Percentiles rank a stretch among this genome's conserved stretches.
phyloP scores from a whole-genome alignment of 2,113 vertebrate species.

The Macrotis lagotis region DNA sequence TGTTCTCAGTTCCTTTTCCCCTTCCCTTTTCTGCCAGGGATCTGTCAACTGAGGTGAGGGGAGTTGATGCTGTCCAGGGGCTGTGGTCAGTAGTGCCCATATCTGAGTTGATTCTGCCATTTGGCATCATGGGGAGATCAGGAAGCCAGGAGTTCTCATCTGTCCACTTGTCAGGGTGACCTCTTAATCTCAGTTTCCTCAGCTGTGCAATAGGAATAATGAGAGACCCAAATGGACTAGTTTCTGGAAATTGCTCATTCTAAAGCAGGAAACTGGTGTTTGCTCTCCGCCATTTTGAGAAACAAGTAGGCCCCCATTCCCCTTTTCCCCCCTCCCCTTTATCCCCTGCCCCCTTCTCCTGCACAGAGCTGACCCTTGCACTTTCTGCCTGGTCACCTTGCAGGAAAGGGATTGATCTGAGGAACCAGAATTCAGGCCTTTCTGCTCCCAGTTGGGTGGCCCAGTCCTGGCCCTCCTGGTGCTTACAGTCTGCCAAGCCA shows the following conservation, averaged over 20 bases:
- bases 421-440: not conserved
- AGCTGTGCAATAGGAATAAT: not conserved
- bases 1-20: constrained; percentile 55
- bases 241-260: not conserved
- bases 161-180: not conserved
- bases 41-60: not conserved
- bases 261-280: not conserved
- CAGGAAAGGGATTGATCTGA: no score
- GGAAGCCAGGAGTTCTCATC: not conserved
- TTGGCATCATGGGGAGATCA: not conserved
- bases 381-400: not conserved
- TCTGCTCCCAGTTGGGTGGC: not conserved
- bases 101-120: not conserved
- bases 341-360: no score
- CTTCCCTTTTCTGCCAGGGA: constrained; percentile 66
- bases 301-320: not conserved
- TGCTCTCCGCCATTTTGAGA: not conserved
- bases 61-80: constrained; percentile 54
- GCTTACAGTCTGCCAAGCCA: no score
- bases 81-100: not conserved
- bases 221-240: not conserved
- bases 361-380: no score
- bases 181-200: not conserved
- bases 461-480: no score
- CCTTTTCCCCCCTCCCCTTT: not conserved